Conservation (phyloP, 2,888 invertebrate species). For the Orgyia antiqua region DNA sequence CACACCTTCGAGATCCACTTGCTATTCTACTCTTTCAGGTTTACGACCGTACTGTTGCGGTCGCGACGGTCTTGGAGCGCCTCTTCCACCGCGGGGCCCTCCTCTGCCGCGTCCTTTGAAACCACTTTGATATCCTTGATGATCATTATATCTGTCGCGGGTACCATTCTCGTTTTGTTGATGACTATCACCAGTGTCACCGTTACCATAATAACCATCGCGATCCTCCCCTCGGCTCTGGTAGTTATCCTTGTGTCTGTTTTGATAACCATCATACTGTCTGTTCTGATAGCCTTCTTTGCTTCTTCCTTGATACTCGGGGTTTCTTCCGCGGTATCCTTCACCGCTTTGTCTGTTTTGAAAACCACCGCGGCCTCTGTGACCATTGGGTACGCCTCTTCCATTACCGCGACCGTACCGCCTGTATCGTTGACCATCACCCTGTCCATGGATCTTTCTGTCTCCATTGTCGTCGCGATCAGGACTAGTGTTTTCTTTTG, state of each 20-base stretch:
- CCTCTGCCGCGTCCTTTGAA: conserved; percentile 76
- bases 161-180: conserved; percentile 71
- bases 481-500: conserved; percentile 54
- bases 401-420: conserved; percentile 53
- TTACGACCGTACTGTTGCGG: conserved; percentile 56
- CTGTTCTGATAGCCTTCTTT: conserved; percentile 56
- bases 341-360: conserved; percentile 48
- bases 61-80: conserved; percentile 40
- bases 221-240: conserved; percentile 44
- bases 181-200: conserved; percentile 59
- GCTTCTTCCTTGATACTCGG: conserved; percentile 50
- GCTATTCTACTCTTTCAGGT: conserved; percentile 56
- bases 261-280: conserved; percentile 57
- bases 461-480: conserved; percentile 53
- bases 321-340: conserved; percentile 49
- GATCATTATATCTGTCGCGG: conserved; percentile 67
- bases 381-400: conserved; percentile 60
- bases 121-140: conserved; percentile 75
- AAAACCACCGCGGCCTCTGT: conserved; percentile 58
- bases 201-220: conserved; percentile 59
- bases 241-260: conserved; percentile 52
- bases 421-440: conserved; percentile 59
- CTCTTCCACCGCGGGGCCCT: conserved; percentile 50
- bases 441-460: conserved; percentile 58
- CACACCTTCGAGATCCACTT: conserved; percentile 25